phyloP scores from a whole-genome alignment of 1,140 invertebrate species.

The Caenorhabditis inopinata region DNA sequence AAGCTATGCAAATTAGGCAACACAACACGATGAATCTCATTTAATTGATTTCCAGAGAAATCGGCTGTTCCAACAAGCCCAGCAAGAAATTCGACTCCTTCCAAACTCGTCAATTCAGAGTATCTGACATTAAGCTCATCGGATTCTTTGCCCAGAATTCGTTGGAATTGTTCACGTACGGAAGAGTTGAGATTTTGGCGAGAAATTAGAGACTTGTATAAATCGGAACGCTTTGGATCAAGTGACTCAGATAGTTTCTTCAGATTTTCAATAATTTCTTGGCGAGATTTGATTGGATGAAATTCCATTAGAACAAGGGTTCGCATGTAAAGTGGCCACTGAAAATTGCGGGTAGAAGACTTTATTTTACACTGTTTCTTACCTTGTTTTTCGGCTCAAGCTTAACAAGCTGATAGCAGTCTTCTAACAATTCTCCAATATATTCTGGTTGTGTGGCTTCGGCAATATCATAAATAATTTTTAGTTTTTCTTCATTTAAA shows the following conservation, averaged over 20 bases:
- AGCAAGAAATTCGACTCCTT: slow-evolving; percentile 21
- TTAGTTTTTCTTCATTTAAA: not conserved
- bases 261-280: slow-evolving; percentile 25
- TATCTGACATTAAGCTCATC: not conserved
- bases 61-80: slow-evolving; percentile 11
- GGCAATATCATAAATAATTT: not conserved
- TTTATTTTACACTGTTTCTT: no score
- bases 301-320: slow-evolving; percentile 11
- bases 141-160: not conserved
- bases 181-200: not conserved
- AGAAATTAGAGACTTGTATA: slow-evolving; percentile 2
- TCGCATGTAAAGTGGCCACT: slow-evolving; percentile 27
- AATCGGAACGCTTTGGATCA: slow-evolving; percentile 22
- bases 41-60: slow-evolving; percentile 31
- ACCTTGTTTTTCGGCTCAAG: not conserved
- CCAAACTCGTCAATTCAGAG: slow-evolving; percentile 22
- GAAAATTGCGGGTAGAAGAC: no score
- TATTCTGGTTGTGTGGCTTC: not conserved
- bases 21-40: slow-evolving; percentile 7
- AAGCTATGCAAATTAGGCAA: slow-evolving; percentile 25
- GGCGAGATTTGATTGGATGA: not conserved
- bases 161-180: slow-evolving; percentile 6
- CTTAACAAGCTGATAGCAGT: not conserved
- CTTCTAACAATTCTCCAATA: not conserved
- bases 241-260: not conserved